Conservation (phyloP, 2,888 invertebrate species). For the Eupithecia vulgata region DNA sequence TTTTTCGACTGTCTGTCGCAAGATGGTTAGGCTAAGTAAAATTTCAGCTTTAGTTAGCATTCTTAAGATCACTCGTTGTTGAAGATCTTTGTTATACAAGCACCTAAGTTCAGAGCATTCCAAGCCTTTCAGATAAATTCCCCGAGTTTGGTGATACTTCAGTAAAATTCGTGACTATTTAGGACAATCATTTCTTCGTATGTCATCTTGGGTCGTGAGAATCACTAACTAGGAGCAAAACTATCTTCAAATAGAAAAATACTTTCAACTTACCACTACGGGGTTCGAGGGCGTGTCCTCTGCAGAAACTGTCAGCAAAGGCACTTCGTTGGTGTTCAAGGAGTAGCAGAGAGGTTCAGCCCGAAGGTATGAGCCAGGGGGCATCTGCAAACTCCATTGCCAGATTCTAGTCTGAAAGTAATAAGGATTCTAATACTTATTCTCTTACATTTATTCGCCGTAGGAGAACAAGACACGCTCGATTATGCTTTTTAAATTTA, state of each 20-base stretch:
- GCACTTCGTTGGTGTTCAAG: conserved; percentile 89
- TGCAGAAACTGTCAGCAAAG: conserved; percentile 90
- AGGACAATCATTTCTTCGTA: not conserved
- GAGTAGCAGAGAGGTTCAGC: conserved; percentile 88
- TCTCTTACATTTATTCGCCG: too few relatives aligned
- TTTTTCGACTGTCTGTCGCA: not conserved
- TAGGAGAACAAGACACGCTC: too few relatives aligned
- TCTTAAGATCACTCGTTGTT: not conserved
- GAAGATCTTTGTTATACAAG: not conserved
- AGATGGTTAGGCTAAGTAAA: too few relatives aligned
- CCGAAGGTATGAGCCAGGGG: conserved; percentile 83
- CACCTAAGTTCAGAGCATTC: not conserved
- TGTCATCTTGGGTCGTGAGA: not conserved
- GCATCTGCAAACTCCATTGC: conserved; percentile 81
- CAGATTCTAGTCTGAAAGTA: conserved; percentile 86
- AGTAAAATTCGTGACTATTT: too few relatives aligned
- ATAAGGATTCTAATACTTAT: too few relatives aligned
- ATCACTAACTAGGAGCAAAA: not conserved
- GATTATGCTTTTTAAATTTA: too few relatives aligned
- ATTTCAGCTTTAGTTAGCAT: not conserved
- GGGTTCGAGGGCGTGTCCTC: conserved; percentile 81
- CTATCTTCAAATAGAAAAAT: not conserved
- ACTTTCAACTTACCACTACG: conserved; percentile 72
- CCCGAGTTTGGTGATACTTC: too few relatives aligned
- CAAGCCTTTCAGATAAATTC: not conserved